Percentiles rank a stretch among this genome's conserved stretches.
Conservation (phyloP, 1,140 invertebrate species). For the Teleogryllus occipitalis region DNA sequence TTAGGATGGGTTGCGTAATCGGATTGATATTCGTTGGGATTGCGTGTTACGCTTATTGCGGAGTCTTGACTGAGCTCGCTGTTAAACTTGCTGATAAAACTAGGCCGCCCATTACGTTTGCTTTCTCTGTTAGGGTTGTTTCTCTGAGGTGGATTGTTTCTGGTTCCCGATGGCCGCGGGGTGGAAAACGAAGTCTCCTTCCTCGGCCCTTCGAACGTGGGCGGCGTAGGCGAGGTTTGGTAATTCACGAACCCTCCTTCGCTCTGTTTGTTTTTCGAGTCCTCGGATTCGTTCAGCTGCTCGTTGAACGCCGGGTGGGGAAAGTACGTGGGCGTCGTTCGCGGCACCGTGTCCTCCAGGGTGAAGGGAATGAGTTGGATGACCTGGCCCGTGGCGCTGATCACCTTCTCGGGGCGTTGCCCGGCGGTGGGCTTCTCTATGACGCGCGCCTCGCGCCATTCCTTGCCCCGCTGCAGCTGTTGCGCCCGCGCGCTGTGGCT, state of each 20-base stretch:
- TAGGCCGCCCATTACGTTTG: neutral
- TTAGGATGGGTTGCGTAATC: neutral
- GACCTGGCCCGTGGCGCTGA: neutral
- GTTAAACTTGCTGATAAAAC: neutral
- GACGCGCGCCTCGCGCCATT: too few relatives aligned
- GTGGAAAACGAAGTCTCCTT: too few relatives aligned
- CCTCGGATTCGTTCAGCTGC: neutral
- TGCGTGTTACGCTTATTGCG: neutral
- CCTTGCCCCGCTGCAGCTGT: neutral
- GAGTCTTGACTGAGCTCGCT: neutral
- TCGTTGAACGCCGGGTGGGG: neutral
- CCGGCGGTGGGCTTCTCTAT: too few relatives aligned
- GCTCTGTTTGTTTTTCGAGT: neutral
- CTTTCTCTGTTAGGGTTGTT: neutral
- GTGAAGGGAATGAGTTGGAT: neutral
- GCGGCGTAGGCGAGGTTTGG: neutral
- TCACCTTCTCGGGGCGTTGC: neutral
- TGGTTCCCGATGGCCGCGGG: too few relatives aligned
- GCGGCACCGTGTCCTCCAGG: neutral
- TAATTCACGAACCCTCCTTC: neutral
- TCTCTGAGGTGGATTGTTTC: neutral
- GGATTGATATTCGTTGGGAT: neutral
- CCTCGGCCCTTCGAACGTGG: neutral
- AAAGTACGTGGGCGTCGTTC: neutral
- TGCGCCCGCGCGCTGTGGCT: neutral